Conservation (phyloP, 2,113 vertebrate species). For the Prionailurus bengalensis region DNA sequence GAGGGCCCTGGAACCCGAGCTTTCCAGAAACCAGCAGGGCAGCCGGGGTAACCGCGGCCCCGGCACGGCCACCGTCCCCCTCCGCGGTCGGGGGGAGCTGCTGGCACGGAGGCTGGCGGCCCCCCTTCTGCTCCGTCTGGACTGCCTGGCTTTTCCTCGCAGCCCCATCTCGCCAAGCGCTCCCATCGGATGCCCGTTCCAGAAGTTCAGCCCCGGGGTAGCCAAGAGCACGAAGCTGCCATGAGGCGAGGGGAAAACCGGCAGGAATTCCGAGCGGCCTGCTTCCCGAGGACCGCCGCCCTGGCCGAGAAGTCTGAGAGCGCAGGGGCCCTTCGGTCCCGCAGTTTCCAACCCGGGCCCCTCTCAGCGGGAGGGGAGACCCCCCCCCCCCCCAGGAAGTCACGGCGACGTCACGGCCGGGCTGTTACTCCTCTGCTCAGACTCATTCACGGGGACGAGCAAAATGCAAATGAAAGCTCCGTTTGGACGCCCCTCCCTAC, state of each 20-base stretch:
- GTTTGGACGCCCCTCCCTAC: too few relatives aligned
- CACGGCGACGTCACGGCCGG: fast-evolving
- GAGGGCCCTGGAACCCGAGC: not conserved
- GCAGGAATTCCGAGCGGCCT: slow-evolving; percentile 35
- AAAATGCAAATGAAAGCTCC: not conserved
- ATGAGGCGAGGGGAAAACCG: not conserved
- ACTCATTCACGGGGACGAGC: not conserved
- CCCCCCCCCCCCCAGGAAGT: not conserved
- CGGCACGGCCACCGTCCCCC: fast-evolving
- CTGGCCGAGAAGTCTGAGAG: fast-evolving
- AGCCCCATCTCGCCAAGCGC: not conserved
- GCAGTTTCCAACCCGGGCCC: not conserved
- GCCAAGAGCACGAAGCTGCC: not conserved
- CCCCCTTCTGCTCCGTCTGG: fast-evolving
- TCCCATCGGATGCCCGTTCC: not conserved
- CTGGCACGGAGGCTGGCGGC: not conserved
- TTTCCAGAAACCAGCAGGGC: not conserved
- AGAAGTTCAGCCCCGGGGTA: slow-evolving; percentile 57
- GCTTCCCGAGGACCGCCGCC: fast-evolving
- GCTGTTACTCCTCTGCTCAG: not conserved
- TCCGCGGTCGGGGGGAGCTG: not conserved
- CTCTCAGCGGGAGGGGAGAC: fast-evolving
- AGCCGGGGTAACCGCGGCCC: not conserved
- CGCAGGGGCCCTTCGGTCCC: not conserved
- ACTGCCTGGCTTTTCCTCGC: not conserved